Evolutionary conservation across 1,140 invertebrate species (phyloP), one percentile per base, ranked within the genome.

Genomic region (Temnothorax longispinosus): DNA sequence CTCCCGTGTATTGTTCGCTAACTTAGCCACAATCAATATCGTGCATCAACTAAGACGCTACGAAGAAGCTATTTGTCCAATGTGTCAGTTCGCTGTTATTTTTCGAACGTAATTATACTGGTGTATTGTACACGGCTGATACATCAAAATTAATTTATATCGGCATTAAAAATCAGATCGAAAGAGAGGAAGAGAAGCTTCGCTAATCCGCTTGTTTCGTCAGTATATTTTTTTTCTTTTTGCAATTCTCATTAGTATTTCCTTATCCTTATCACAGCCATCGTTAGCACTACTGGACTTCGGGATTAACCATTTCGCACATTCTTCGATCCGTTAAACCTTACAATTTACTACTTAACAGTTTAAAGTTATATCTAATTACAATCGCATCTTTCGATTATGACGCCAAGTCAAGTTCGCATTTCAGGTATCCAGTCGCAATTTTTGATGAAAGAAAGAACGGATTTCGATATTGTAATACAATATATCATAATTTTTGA

Each of bases 181-280:
- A 13, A 47, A 88, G 58, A 85, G 71, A 21, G 76, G 82, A 84
- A 90, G 60, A 76, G 50, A 77, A 87, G 62, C 67, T 60, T 72
- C 65, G 54, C 54, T 75, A 87, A 47, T 85, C 84, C 65, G 32
- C 27, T 89, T 65, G 54, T 58, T 58, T 88, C 32, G 27, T 81
- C 35, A 21, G 50, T 72, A 44, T 50, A 13, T 35, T 47, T 54
- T 47, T 52, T 75, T 60, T 75, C 58, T 85, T 64, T 80, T 69
- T 81, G 77, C 15, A 18, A 69, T 90, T 89, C 74, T 90, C 38
- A 65, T 84, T 86, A 84, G 32, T 91, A 60, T 89, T 82, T 91
- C 64, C 90, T 91, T 92, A 92, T 91, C 87, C 88, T 88, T 93
- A 93, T 93, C 92, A 93, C 92, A 93, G 92, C 92, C 92, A 93